Base-by-base conservation (phyloP, 1,140 invertebrate genomes). In the Zophobas atratus region DNA sequence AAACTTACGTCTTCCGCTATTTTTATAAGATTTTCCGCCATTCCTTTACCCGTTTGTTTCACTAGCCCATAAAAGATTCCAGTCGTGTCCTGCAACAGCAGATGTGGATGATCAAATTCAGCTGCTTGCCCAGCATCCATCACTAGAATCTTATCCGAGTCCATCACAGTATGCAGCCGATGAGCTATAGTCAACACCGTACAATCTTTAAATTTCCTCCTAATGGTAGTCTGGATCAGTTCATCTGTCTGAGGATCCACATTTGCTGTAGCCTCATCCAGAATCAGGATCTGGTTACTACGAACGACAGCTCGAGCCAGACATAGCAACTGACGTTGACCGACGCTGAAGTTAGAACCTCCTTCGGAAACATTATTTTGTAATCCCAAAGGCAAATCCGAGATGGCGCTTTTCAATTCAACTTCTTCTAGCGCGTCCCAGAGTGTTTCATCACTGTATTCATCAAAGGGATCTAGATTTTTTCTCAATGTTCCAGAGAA, bases 391-490 rank as follows among this genome's bases (percentile, higher is more conserved):
- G 55, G 35, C 33, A 84, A 84, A 43, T 82, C 84, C 0, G 83
- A 77, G 70, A 89, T 81, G 0, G 88, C 85, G 5, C 90, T 87
- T 80, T 92, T 93, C 0, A 77, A 33, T 63, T 74, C 92, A 81
- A 88, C 88, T 39, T 89, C 84, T 35, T 88, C 89, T 4, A 95
- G 84, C 5, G 90, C 92, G 76, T 87, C 84, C 93, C 93, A 95
- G 0, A 95, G 77, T n/a, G 88, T 82, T 1, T 87, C 84, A 82
- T 95, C 93, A 0, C 86, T 82, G 82, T 88, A 90, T 36, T 88
- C 81, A 3, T 89, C 86, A 79, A 92, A 92, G 0, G 92, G 92
- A 84, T 93, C 92, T 6, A 93, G 83, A 85, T 93, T 93, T 48
- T 86, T 86, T 32, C 86, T 82, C 79, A 86, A 77, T 2, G 89